Conservation (phyloP, 92 coral and sea anemone genomes). For the Porites cylindrica region DNA sequence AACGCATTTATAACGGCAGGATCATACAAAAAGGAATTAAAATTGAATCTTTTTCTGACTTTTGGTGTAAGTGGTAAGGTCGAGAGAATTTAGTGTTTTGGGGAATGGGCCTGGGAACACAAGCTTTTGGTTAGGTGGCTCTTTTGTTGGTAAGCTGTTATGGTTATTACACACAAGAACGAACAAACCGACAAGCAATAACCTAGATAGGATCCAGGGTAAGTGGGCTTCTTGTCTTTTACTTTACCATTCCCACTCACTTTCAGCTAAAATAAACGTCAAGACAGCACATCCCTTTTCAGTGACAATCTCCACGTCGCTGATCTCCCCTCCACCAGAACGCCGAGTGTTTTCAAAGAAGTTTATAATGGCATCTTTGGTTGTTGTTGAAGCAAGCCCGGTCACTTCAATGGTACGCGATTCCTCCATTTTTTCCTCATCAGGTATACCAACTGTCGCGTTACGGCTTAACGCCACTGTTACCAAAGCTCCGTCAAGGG, state of each 20-base stretch:
- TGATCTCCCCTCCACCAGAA: slow-evolving; percentile 88
- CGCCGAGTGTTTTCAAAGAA: slow-evolving; percentile 87
- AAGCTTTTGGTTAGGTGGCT: too few species aligned
- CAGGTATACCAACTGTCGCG: not conserved
- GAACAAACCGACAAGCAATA: not conserved
- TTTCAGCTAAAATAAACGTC: slow-evolving; percentile 67
- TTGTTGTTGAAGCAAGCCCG: slow-evolving; percentile 64
- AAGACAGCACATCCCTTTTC: slow-evolving; percentile 61
- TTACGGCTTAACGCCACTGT: not conserved
- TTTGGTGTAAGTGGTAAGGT: too few species aligned
- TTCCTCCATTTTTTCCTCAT: not conserved
- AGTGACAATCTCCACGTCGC: slow-evolving; percentile 40
- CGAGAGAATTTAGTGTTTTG: too few species aligned
- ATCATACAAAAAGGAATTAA: too few species aligned
- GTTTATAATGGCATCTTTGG: slow-evolving; percentile 66
- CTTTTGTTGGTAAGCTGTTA: too few species aligned
- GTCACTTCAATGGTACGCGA: slow-evolving; percentile 53
- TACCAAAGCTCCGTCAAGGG: slow-evolving; percentile 18
- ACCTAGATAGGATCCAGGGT: not conserved
- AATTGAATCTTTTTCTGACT: too few species aligned
- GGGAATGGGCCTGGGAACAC: too few species aligned
- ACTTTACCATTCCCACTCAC: slow-evolving; percentile 34
- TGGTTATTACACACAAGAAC: not conserved
- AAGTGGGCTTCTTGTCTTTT: not conserved
- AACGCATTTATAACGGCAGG: too few species aligned